Evolutionary conservation across 2,888 invertebrate genomes (phyloP), one percentile per base, ranked within the genome.

Genomic region (Chrysolina americana): DNA sequence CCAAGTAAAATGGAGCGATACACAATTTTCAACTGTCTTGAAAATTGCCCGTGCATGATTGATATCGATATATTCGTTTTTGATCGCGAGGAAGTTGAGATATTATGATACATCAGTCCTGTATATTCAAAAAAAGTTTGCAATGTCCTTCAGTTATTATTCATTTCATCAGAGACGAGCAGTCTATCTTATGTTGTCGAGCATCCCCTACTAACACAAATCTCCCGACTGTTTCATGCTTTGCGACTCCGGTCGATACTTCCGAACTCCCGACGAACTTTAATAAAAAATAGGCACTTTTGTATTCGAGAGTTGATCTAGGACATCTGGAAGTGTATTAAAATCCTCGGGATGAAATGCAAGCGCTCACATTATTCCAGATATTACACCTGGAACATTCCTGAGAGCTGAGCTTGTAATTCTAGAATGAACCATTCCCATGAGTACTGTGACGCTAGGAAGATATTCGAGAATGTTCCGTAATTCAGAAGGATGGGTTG

Each of bases 351-450:
- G 70, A 73, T 77, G 78, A 79, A 78, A 76, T 78, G 78, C 73
- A 76, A 75, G 75, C 79, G 71, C 75, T 78, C 74, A 75, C 79
- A 79, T 81, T 80, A 81, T 79, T 47, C 76, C 71, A 73, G 79
- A 78, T 81, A 82, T 82, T 82, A 82, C 81, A 79, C 77, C 74
- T 76, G 76, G 76, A 77, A 81, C 79, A 79, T 79, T 81, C 66
- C 28, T 68, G n/a, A 36, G 17, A 59, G 59, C 53, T 6, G 53
- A 5, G n/a, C 13, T 15, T 15, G 15, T 36, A 59, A 28, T n/a
- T 15, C n/a, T n/a, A n/a, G 36, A 59, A 59, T 17, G 59, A 28
- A 28, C 59, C 3, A 19, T 64, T 64, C 17, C 15, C 41, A 13
- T 19, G n/a, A 28, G 63, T 6, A 9, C 36, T 13, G 17, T n/a